These are phyloP conservation scores for Acestrorhynchus altus DNA, from an alignment of 2,797 vertebrate species.

Conservation along the genomic window DNA sequence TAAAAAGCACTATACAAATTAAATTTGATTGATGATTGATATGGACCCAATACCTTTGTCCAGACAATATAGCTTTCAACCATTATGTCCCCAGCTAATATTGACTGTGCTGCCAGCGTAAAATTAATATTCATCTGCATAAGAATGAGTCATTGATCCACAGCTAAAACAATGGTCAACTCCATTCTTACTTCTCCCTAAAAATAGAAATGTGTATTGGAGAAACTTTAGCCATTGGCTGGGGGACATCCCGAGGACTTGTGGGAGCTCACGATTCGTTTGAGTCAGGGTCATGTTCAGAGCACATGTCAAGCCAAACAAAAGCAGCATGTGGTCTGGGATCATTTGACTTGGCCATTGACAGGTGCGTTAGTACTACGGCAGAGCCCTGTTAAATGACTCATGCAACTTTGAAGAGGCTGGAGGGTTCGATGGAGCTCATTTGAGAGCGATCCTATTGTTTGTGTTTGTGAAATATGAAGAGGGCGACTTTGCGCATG, in stretches of 20 bases:
- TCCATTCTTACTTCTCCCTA: constrained; percentile 32
- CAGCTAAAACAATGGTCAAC: constrained; percentile 26
- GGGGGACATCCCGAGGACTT: constrained; percentile 31
- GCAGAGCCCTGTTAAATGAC: constrained; percentile 74
- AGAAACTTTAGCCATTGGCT: constrained; percentile 37
- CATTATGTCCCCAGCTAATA: constrained; percentile 13
- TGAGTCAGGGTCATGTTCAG: constrained; percentile 52
- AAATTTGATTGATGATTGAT: too few species aligned
- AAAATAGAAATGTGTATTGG: constrained; percentile 34
- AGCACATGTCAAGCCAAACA: constrained; percentile 46
- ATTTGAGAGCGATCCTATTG: constrained; percentile 38
- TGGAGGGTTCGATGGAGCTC: constrained; percentile 36
- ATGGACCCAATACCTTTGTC: too few species aligned
- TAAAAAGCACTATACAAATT: too few species aligned
- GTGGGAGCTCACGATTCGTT: constrained; percentile 30
- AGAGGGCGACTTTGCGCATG: constrained; percentile 27
- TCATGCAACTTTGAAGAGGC: constrained; percentile 78
- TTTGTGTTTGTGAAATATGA: constrained; percentile 52
- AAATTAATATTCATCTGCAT: background rate
- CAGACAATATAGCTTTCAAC: background rate
- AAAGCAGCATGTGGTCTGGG: constrained; percentile 47
- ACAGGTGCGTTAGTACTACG: constrained; percentile 68
- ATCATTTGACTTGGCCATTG: constrained; percentile 60
- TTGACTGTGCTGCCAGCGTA: constrained; percentile 1
- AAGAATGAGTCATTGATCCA: background rate